Percentiles rank a stretch among this genome's conserved stretches.
phyloP scores from a whole-genome alignment of 2,888 invertebrate species.

The Rutpela maculata region DNA sequence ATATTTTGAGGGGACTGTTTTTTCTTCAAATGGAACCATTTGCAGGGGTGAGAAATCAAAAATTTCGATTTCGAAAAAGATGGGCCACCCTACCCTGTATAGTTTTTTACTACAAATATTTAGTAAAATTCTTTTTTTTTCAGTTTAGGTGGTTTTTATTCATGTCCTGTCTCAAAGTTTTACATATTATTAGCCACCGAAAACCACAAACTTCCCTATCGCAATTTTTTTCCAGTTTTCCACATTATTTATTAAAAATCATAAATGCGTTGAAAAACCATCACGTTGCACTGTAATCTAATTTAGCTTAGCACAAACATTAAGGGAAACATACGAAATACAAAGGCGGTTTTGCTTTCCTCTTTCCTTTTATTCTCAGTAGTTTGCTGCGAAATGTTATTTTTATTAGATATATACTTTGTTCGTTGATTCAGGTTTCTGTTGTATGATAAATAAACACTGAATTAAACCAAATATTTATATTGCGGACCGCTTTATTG shows the following conservation, averaged over 20 bases:
- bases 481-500: constrained; percentile 21
- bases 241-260: constrained; percentile 21
- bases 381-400: constrained; percentile 33
- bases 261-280: constrained; percentile 18
- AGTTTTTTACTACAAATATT: too few species aligned
- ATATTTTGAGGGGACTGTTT: too few species aligned
- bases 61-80: too few species aligned
- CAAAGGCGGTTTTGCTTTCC: constrained; percentile 30
- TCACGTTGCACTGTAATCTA: constrained; percentile 34
- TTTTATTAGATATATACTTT: constrained; percentile 33
- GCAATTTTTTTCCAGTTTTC: not conserved
- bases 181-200: too few species aligned
- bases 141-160: too few species aligned
- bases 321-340: constrained; percentile 16
- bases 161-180: too few species aligned
- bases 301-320: constrained; percentile 41
- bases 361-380: constrained; percentile 22
- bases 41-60: too few species aligned
- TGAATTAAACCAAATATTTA: constrained; percentile 38
- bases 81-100: too few species aligned
- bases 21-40: too few species aligned
- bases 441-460: constrained; percentile 29
- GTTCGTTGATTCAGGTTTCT: constrained; percentile 32
- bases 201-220: not conserved
- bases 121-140: too few species aligned